phyloP scores from a whole-genome alignment of 2,113 vertebrate genomes.

The Aphyosemion australe region DNA sequence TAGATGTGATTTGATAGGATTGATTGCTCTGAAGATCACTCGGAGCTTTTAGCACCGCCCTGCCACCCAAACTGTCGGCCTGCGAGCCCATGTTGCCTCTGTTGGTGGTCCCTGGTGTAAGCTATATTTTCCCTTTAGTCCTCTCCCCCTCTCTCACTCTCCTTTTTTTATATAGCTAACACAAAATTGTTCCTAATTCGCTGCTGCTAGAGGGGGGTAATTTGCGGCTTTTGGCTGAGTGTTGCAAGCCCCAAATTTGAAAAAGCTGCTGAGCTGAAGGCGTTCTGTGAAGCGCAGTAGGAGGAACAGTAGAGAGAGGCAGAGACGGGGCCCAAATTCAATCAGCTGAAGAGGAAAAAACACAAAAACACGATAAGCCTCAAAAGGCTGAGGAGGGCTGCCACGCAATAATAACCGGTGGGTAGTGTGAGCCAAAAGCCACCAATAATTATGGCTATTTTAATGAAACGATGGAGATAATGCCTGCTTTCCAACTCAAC shows the following conservation, averaged over 20 bases:
- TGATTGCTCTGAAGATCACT: conserved; percentile 73
- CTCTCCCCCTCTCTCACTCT: conserved; percentile 75
- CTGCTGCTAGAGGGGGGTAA: conserved; percentile 85
- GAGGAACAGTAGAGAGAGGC: conserved; percentile 50
- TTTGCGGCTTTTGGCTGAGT: conserved; percentile 85
- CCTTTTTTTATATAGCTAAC: conserved; percentile 82
- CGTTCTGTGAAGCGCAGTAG: conserved; percentile 68
- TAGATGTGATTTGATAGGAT: conserved; percentile 72
- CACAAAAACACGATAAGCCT: conserved; percentile 61
- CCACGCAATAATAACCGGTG: conserved; percentile 50
- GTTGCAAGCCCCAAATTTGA: conserved; percentile 83
- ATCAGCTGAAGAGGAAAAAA: conserved; percentile 59
- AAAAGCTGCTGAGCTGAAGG: conserved; percentile 82
- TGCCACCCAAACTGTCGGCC: conserved; percentile 81
- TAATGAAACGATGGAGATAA: conserved; percentile 57
- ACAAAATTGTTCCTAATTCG: conserved; percentile 87
- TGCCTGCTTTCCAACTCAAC: conserved; percentile 39
- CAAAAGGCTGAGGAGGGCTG: conserved; percentile 43
- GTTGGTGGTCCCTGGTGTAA: conserved; percentile 83
- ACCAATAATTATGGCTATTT: conserved; percentile 50
- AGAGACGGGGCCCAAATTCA: conserved; percentile 47
- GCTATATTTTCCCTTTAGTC: conserved; percentile 81
- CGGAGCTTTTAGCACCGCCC: conserved; percentile 72
- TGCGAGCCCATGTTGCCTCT: conserved; percentile 71
- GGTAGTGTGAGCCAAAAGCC: conserved; percentile 42